Evolutionary conservation across 2,113 vertebrate species (phyloP).

Genomic region (Enhydra lutris): DNA sequence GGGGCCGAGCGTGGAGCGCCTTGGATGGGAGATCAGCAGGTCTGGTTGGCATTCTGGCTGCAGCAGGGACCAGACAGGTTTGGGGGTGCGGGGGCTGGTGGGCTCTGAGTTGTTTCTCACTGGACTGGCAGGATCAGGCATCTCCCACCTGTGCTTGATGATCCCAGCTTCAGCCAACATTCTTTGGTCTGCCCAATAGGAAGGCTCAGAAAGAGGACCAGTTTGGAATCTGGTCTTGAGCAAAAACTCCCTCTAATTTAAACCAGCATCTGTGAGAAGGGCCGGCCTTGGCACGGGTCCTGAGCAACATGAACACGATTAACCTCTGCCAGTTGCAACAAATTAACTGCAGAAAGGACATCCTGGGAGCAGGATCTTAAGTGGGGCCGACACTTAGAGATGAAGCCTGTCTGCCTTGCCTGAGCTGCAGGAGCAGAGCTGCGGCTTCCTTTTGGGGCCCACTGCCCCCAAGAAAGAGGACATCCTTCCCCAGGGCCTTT

Average conservation of each 20-base stretch:
- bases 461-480: neutral
- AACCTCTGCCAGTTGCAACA: conserved; percentile 36
- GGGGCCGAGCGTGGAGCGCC: fast-evolving
- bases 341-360: conserved; percentile 46
- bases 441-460: neutral
- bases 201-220: neutral
- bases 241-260: conserved; percentile 43
- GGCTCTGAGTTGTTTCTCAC: neutral
- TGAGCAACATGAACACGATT: conserved; percentile 11
- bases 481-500: neutral
- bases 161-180: neutral
- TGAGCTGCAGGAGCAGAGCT: neutral
- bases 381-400: neutral
- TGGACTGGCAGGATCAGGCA: neutral
- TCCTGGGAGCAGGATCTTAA: neutral
- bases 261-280: conserved; percentile 39
- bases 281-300: neutral
- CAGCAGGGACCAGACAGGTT: neutral
- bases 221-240: conserved; percentile 33
- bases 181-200: neutral
- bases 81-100: neutral
- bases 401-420: neutral
- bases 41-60: neutral
- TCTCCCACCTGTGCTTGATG: neutral
- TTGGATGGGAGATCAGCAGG: neutral